Percentiles rank a stretch among this genome's conserved stretches.
Evolutionary conservation across 1,140 invertebrate species (phyloP).

Genomic region (Potamilus streckersoni): DNA sequence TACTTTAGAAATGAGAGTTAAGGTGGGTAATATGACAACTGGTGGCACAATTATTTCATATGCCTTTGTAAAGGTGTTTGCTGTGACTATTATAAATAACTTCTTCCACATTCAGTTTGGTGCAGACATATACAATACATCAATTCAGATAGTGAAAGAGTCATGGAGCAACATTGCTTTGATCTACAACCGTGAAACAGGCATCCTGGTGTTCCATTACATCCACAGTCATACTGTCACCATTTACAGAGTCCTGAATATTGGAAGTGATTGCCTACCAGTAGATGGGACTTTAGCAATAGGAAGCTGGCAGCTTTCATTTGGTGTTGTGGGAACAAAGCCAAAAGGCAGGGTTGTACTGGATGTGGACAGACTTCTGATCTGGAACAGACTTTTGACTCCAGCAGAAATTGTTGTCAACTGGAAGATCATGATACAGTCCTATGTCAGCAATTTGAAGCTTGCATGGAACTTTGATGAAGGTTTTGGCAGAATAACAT

Average conservation of each 20-base stretch:
- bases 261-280: conserved; percentile 9
- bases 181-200: conserved; percentile 21
- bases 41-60: too few species aligned
- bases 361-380: conserved; percentile 29
- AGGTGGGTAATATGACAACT: too few species aligned
- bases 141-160: conserved; percentile 13
- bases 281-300: conserved; percentile 23
- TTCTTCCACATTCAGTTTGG: too few species aligned
- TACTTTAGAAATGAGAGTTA: too few species aligned
- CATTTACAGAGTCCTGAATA: conserved; percentile 1
- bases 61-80: too few species aligned
- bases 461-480: conserved; percentile 30
- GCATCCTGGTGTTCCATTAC: conserved; percentile 18
- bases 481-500: conserved; percentile 12
- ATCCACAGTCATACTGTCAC: conserved; percentile 18
- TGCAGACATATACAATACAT: neutral
- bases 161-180: conserved; percentile 37
- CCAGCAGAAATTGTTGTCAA: too few species aligned
- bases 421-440: too few species aligned
- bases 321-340: conserved; percentile 4
- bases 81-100: too few species aligned
- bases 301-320: conserved; percentile 32
- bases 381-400: conserved; percentile 16
- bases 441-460: too few species aligned
- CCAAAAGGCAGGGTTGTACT: conserved; percentile 14